phyloP scores from a whole-genome alignment of 2,888 invertebrate species.

The Deilephila porcellus region DNA sequence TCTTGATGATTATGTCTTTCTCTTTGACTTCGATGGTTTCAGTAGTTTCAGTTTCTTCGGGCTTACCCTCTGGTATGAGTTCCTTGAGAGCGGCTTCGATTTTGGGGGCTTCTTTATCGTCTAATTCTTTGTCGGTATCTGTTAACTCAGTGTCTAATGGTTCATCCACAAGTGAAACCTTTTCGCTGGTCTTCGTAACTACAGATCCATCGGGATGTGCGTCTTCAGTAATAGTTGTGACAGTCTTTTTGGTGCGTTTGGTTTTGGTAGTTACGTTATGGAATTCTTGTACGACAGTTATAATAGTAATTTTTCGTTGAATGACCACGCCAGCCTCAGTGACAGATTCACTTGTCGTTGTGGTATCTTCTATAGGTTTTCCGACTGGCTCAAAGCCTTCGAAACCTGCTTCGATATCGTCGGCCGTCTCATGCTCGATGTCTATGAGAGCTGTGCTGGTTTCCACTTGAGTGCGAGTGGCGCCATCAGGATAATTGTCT shows the following conservation, averaged over 20 bases:
- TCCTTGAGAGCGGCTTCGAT: constrained; percentile 38
- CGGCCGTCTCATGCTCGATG: constrained; percentile 32
- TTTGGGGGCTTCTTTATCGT: constrained; percentile 33
- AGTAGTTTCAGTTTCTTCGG: background rate
- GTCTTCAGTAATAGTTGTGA: constrained; percentile 68
- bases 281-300: constrained; percentile 60
- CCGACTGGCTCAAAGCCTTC: constrained; percentile 57
- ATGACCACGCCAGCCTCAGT: constrained; percentile 59
- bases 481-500: constrained; percentile 52
- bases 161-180: constrained; percentile 65
- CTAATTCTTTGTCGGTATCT: constrained; percentile 22
- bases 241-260: constrained; percentile 66
- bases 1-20: constrained; percentile 43
- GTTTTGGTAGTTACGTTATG: constrained; percentile 50
- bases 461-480: constrained; percentile 45
- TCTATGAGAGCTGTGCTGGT: constrained; percentile 49
- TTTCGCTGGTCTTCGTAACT: constrained; percentile 70
- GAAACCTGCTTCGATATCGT: constrained; percentile 46
- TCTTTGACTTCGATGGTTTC: constrained; percentile 33
- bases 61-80: constrained; percentile 40
- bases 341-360: constrained; percentile 53
- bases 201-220: constrained; percentile 72
- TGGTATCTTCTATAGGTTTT: constrained; percentile 57
- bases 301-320: constrained; percentile 63
- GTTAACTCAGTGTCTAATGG: constrained; percentile 38